These are phyloP conservation scores for Bothrops jararaca DNA, from an alignment of 2,113 vertebrate species.

Conservation along the genomic window DNA sequence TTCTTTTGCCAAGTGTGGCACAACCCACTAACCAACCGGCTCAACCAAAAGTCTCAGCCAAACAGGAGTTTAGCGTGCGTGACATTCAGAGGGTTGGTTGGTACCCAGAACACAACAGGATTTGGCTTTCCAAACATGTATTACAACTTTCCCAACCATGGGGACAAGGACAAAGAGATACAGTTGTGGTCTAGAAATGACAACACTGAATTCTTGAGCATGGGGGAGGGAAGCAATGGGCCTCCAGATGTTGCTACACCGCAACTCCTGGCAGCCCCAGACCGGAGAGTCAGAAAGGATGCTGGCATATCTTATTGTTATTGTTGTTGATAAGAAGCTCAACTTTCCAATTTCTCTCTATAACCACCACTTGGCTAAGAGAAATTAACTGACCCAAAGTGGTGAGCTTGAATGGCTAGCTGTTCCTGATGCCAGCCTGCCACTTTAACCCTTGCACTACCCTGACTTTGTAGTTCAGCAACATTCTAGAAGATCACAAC, in stretches of 20 bases:
- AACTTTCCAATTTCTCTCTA: background rate
- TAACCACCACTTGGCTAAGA: background rate
- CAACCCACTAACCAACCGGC: slow-evolving; percentile 13
- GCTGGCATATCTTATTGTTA: background rate
- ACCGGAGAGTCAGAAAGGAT: background rate
- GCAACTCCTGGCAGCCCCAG: background rate
- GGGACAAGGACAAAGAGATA: background rate
- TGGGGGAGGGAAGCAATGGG: background rate
- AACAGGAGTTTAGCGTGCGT: background rate
- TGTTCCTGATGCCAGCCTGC: background rate
- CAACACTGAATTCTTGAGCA: background rate
- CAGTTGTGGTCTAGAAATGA: background rate
- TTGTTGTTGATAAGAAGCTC: background rate
- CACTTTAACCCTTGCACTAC: background rate
- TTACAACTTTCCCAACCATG: background rate
- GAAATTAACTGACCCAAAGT: background rate
- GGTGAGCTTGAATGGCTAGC: background rate
- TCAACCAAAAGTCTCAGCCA: background rate
- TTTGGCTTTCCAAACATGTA: background rate
- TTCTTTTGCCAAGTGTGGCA: slow-evolving; percentile 17
- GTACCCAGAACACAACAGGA: slow-evolving; percentile 3
- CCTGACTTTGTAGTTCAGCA: background rate
- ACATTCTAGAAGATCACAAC: background rate
- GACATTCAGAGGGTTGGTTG: background rate
- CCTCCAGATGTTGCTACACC: background rate